Percentiles rank a stretch among this genome's conserved stretches.
phyloP scores from a whole-genome alignment of 2,888 invertebrate genomes.

The Rhagophthalmus giganteus region DNA sequence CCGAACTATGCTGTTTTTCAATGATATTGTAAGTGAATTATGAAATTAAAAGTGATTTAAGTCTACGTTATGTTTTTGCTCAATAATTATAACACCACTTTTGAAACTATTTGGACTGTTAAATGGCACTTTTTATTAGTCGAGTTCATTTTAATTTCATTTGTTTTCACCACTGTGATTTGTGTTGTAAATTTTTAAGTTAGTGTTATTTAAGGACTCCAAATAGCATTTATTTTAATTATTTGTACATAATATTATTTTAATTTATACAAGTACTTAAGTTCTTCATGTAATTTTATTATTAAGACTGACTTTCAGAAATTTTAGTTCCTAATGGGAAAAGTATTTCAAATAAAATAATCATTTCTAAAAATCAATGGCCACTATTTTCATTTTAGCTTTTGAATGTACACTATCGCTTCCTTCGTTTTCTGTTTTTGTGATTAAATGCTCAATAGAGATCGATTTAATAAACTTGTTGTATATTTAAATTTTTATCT shows the following conservation, averaged over 20 bases:
- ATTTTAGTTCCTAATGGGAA: slow-evolving; percentile 56
- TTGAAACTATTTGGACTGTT: slow-evolving; percentile 18
- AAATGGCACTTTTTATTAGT: slow-evolving; percentile 12
- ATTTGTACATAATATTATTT: slow-evolving; percentile 29
- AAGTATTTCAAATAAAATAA: slow-evolving; percentile 50
- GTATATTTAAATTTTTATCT: background rate
- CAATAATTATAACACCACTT: slow-evolving; percentile 19
- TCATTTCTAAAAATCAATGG: slow-evolving; percentile 13
- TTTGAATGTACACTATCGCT: background rate
- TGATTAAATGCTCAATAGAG: slow-evolving; percentile 7
- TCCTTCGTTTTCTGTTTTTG: background rate
- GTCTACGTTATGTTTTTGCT: slow-evolving; percentile 23
- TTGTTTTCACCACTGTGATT: slow-evolving; percentile 12
- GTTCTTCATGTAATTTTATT: slow-evolving; percentile 43
- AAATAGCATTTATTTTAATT: slow-evolving; percentile 36
- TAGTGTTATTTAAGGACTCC: slow-evolving; percentile 12
- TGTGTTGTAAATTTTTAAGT: slow-evolving; percentile 7
- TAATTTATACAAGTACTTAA: slow-evolving; percentile 42
- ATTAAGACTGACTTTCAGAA: slow-evolving; percentile 56
- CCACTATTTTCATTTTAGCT: background rate
- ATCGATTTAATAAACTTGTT: slow-evolving; percentile 1
- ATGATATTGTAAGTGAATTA: slow-evolving; percentile 14
- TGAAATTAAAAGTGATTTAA: slow-evolving; percentile 9
- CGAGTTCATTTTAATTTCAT: slow-evolving; percentile 5
- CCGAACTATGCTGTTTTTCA: slow-evolving; percentile 16